Conservation (phyloP, 2,888 invertebrate species). For the Leucophora obtusa region DNA sequence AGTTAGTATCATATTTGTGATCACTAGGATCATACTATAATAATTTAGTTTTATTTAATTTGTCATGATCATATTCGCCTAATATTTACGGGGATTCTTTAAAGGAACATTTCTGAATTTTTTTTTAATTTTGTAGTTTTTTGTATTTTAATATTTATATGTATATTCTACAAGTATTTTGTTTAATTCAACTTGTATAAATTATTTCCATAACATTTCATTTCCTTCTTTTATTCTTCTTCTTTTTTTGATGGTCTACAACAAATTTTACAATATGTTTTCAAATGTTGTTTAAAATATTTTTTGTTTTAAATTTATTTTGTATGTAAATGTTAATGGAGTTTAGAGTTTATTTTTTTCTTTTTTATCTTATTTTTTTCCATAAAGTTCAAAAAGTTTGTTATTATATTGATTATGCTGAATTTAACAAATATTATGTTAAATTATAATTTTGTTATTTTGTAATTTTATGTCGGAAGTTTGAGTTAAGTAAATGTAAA, state of each 20-base stretch:
- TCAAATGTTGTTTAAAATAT: slow-evolving; percentile 34
- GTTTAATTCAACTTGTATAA: slow-evolving; percentile 51
- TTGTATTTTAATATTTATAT: not conserved
- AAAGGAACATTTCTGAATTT: no score
- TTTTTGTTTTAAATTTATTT: slow-evolving; percentile 9
- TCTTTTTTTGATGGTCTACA: slow-evolving; percentile 15
- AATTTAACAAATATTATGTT: slow-evolving; percentile 48
- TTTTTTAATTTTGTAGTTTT: not conserved
- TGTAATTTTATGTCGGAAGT: slow-evolving; percentile 45
- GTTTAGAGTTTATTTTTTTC: slow-evolving; percentile 12
- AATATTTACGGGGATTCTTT: no score
- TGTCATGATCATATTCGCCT: no score
- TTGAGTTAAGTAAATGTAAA: not conserved
- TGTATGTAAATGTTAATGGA: slow-evolving; percentile 43
- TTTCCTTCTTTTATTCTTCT: slow-evolving; percentile 25
- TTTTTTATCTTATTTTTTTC: slow-evolving; percentile 15
- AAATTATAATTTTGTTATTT: slow-evolving; percentile 52
- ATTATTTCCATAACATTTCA: slow-evolving; percentile 55
- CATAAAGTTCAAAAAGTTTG: slow-evolving; percentile 12
- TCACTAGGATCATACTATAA: no score
- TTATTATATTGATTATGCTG: slow-evolving; percentile 48
- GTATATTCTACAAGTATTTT: slow-evolving; percentile 29
- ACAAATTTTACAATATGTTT: slow-evolving; percentile 39
- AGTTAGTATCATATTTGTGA: no score
- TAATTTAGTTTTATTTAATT: no score